Conservation (phyloP, 2,888 invertebrate genomes). For the Drosophila kanekoi region DNA sequence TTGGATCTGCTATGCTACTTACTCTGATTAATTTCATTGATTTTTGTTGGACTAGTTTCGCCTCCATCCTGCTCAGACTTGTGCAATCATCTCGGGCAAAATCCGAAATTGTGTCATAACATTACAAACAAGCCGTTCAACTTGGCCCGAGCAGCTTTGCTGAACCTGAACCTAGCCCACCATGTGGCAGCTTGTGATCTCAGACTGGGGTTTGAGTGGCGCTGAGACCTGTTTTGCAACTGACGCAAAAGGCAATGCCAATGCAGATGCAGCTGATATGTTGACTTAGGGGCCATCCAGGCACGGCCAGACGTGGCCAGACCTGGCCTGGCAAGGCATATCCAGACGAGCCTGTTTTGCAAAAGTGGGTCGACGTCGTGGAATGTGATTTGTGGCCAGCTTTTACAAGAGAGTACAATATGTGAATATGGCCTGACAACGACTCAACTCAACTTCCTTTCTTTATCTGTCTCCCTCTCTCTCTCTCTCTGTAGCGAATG, state of each 20-base stretch:
- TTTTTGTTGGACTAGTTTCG: constrained; percentile 45
- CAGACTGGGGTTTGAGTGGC: constrained; percentile 23
- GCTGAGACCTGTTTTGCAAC: constrained; percentile 61
- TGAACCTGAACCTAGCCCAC: constrained; percentile 80
- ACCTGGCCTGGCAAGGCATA: constrained; percentile 25
- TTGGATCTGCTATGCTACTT: constrained; percentile 18
- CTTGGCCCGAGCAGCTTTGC: constrained; percentile 45
- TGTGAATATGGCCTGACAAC: constrained; percentile 56
- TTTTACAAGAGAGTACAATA: constrained; percentile 37
- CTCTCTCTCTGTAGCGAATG: constrained; percentile 77
- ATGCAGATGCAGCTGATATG: constrained; percentile 49
- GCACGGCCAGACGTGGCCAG: constrained; percentile 4
- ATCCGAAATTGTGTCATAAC: constrained; percentile 74
- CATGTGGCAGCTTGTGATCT: constrained; percentile 33
- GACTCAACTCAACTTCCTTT: constrained; percentile 31
- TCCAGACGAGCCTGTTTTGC: constrained; percentile 72
- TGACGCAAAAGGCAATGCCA: constrained; percentile 33
- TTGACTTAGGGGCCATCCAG: constrained; percentile 67
- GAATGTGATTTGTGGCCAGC: constrained; percentile 68
- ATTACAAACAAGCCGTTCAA: constrained; percentile 65
- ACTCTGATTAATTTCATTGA: constrained; percentile 39
- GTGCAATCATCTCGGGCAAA: constrained; percentile 37
- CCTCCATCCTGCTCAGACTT: constrained; percentile 21
- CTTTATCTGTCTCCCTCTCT: constrained; percentile 2
- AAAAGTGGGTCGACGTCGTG: constrained; percentile 65